Percentiles rank a stretch among this genome's conserved stretches.
Conservation (phyloP, 2,888 invertebrate genomes). For the Thecocarcelia acutangulata region DNA sequence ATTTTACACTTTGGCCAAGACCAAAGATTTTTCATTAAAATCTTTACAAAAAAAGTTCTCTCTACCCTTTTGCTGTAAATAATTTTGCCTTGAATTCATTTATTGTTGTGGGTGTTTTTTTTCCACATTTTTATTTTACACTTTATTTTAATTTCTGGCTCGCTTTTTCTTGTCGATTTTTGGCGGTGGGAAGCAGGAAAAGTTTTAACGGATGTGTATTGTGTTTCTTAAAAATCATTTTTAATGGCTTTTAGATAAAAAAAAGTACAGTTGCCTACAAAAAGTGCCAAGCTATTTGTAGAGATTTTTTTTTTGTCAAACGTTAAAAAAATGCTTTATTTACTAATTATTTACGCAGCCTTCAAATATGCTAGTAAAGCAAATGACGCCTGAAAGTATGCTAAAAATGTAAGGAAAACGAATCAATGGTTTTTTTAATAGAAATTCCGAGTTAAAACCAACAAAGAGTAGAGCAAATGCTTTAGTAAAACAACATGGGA, state of each 20-base stretch:
- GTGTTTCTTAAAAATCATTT: conserved; percentile 63
- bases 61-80: conserved; percentile 43
- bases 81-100: conserved; percentile 42
- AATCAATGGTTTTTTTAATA: too few relatives aligned
- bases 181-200: neutral
- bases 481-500: too few relatives aligned
- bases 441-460: too few relatives aligned
- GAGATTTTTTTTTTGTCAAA: too few relatives aligned
- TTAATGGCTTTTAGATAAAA: conserved; percentile 66
- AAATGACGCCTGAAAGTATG: conserved; percentile 7
- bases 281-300: conserved; percentile 36
- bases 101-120: conserved; percentile 59
- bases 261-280: conserved; percentile 65
- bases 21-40: conserved; percentile 67
- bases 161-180: neutral
- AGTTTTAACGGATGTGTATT: conserved; percentile 45
- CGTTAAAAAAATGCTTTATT: too few relatives aligned
- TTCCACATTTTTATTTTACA: neutral
- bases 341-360: too few relatives aligned
- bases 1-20: conserved; percentile 45
- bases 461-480: too few relatives aligned
- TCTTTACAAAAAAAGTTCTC: conserved; percentile 25
- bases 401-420: too few relatives aligned
- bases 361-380: neutral
- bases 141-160: conserved; percentile 47